Evolutionary conservation across 2,797 vertebrate species (phyloP).

Genomic region (Pterois miles): DNA sequence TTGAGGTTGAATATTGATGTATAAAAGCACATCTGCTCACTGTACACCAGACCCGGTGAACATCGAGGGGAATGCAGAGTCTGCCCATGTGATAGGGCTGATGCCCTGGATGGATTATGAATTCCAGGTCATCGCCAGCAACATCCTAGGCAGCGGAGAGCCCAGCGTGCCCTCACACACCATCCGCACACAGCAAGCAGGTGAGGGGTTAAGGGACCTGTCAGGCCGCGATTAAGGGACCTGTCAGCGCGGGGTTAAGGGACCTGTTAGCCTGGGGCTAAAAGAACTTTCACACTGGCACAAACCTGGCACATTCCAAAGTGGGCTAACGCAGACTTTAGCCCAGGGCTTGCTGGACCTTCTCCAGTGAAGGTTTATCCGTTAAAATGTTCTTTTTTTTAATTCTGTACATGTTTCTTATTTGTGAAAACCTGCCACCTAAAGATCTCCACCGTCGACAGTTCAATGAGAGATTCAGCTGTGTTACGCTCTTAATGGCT

Average conservation of each 20-base stretch:
- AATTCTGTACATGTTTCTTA: neutral
- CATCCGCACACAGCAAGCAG: conserved; percentile 93
- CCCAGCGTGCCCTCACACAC: conserved; percentile 91
- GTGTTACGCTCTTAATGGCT: neutral
- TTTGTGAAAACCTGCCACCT: neutral
- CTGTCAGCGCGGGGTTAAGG: too few species aligned
- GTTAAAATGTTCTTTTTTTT: too few species aligned
- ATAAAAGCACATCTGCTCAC: neutral
- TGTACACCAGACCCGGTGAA: conserved; percentile 86
- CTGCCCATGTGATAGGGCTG: conserved; percentile 88
- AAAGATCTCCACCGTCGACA: neutral
- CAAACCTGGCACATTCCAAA: too few species aligned
- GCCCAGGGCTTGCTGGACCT: neutral
- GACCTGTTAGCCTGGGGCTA: too few species aligned
- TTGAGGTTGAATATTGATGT: neutral
- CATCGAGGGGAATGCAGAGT: conserved; percentile 95
- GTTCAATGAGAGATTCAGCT: neutral
- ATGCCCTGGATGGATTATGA: conserved; percentile 97
- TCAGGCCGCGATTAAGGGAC: too few species aligned
- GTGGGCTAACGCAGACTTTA: neutral
- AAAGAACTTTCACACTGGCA: too few species aligned
- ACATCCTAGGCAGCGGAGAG: conserved; percentile 94
- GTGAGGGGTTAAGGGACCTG: conserved; percentile 66
- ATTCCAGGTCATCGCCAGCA: conserved; percentile 94
- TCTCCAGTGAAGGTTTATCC: too few species aligned